Evolutionary conservation across 2,113 vertebrate genomes (phyloP).

Genomic region (Boulengeromyrus knoepffleri): DNA sequence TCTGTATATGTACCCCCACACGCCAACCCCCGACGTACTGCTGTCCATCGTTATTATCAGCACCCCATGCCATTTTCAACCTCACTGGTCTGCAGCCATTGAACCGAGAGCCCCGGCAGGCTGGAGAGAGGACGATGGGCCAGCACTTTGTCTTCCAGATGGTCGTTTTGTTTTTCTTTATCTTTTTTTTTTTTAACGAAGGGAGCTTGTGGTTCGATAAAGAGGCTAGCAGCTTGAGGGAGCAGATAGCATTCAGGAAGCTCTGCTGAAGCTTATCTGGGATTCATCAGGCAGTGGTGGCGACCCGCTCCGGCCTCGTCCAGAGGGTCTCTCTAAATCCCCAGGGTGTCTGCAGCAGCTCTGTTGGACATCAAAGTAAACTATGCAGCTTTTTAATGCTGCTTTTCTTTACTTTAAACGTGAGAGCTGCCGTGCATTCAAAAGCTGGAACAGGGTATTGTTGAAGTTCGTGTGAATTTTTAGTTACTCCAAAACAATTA

Average conservation of each 20-base stretch:
- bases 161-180: background rate
- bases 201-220: background rate
- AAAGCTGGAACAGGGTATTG: background rate
- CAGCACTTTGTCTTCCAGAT: background rate
- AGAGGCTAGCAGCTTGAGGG: background rate
- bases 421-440: background rate
- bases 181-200: background rate
- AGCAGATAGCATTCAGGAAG: slow-evolving; percentile 31
- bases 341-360: background rate
- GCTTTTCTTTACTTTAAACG: background rate
- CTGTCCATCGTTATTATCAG: background rate
- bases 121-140: background rate
- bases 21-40: background rate
- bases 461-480: background rate
- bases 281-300: slow-evolving; percentile 24
- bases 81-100: background rate
- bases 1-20: background rate
- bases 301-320: slow-evolving; percentile 27
- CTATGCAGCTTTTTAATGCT: background rate
- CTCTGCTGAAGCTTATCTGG: slow-evolving; percentile 32
- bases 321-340: slow-evolving; percentile 33
- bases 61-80: background rate
- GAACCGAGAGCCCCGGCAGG: background rate
- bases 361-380: background rate
- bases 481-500: background rate